Evolutionary conservation across 2,888 invertebrate species (phyloP).

Genomic region (Poecilus cupreus): DNA sequence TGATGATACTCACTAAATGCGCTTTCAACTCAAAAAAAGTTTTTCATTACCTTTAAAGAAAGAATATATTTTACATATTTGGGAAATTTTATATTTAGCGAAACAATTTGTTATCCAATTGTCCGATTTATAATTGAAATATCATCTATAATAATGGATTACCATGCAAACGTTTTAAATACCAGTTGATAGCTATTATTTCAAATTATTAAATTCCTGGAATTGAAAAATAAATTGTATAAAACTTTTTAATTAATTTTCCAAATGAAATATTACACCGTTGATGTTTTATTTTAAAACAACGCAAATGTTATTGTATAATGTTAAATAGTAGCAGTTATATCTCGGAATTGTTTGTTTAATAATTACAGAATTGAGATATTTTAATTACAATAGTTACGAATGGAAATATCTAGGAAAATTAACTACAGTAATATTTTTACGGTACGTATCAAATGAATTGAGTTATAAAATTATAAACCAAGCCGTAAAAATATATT

Average conservation of each 20-base stretch:
- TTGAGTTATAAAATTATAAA: not conserved
- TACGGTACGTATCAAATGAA: not conserved
- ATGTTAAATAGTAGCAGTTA: not conserved
- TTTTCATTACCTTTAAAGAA: no score
- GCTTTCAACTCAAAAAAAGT: no score
- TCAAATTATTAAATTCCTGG: not conserved
- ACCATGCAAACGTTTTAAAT: no score
- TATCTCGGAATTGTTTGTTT: not conserved
- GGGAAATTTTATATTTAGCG: no score
- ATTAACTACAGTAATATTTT: not conserved
- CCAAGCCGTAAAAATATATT: not conserved
- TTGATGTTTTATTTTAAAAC: constrained; percentile 19
- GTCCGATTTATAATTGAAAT: no score
- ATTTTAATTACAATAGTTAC: not conserved
- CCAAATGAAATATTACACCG: not conserved
- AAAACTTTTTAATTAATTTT: constrained; percentile 5
- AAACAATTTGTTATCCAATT: no score
- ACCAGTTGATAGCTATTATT: not conserved
- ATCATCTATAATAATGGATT: no score
- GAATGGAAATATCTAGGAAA: not conserved
- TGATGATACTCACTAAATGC: no score
- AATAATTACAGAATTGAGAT: not conserved
- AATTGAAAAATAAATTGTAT: no score
- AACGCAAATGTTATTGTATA: not conserved
- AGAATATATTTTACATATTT: no score